Percentiles rank a stretch among this genome's conserved stretches.
These are phyloP conservation scores for Melanaphis sacchari DNA, from an alignment of 1,140 invertebrate species.

Conservation along the genomic window DNA sequence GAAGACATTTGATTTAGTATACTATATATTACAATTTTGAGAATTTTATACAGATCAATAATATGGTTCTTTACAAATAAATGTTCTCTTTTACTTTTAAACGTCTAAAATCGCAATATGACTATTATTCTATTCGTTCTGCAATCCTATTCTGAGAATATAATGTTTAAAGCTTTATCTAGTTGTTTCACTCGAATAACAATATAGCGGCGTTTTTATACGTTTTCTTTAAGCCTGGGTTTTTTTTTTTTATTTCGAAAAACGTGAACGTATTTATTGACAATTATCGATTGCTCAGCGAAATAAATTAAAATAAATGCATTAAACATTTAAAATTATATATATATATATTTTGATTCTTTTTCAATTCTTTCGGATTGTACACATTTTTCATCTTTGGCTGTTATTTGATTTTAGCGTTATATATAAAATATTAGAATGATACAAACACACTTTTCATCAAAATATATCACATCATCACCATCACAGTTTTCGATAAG, in stretches of 20 bases:
- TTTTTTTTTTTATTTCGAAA: neutral
- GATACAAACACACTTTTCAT: neutral
- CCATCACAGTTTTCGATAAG: neutral
- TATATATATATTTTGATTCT: neutral
- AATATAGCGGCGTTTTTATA: neutral
- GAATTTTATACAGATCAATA: neutral
- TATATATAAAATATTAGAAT: neutral
- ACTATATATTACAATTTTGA: neutral
- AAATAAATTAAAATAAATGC: neutral
- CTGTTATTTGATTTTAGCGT: neutral
- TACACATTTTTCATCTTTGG: neutral
- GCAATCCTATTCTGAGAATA: neutral
- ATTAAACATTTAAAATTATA: neutral
- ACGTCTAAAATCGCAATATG: neutral
- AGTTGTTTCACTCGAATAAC: neutral
- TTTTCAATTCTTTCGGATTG: neutral
- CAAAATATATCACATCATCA: neutral
- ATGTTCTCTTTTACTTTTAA: neutral
- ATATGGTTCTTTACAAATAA: neutral
- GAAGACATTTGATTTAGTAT: neutral
- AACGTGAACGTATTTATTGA: conserved; percentile 7
- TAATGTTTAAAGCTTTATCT: neutral
- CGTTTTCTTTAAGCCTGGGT: neutral
- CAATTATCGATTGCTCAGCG: neutral
- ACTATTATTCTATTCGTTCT: neutral